These are phyloP conservation scores for Erynnis tages DNA, from an alignment of 2,888 invertebrate genomes.

Conservation along the genomic window DNA sequence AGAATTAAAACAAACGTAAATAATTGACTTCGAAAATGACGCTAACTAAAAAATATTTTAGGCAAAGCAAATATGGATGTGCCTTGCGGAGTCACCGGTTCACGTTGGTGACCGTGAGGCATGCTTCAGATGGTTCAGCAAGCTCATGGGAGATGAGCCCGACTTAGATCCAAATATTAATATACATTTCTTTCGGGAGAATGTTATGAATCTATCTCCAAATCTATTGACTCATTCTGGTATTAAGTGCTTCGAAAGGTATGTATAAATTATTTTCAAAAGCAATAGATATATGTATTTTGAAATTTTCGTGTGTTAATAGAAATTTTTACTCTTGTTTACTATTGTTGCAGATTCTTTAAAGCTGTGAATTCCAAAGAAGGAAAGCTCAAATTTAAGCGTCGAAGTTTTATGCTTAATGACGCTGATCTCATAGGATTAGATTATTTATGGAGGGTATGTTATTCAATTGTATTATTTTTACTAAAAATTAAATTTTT, in stretches of 20 bases:
- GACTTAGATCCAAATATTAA: conserved; percentile 98
- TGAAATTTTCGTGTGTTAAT: background rate
- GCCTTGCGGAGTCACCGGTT: conserved; percentile 95
- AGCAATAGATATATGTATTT: background rate
- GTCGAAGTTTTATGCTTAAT: conserved; percentile 93
- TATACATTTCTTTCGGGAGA: conserved; percentile 97
- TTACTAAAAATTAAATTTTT: background rate
- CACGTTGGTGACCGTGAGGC: conserved; percentile 96
- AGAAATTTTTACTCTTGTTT: background rate
- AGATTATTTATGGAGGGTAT: conserved; percentile 96
- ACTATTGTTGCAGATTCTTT: conserved; percentile 85
- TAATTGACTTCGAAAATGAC: background rate
- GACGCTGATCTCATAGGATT: conserved; percentile 97
- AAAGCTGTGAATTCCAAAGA: conserved; percentile 97
- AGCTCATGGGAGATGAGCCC: conserved; percentile 97
- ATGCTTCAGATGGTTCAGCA: conserved; percentile 99
- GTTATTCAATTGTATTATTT: conserved; percentile 40
- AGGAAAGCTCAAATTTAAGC: conserved; percentile 93
- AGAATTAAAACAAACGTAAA: background rate
- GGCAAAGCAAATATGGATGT: conserved; percentile 98
- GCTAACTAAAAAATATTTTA: conserved; percentile 32
- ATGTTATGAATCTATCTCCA: conserved; percentile 95
- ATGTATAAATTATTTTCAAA: conserved; percentile 39
- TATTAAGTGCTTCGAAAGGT: conserved; percentile 92
- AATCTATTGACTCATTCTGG: conserved; percentile 96